Percentiles rank a stretch among this genome's conserved stretches.
Evolutionary conservation across 2,113 vertebrate species (phyloP).

Genomic region (Gobiocypris rarus): DNA sequence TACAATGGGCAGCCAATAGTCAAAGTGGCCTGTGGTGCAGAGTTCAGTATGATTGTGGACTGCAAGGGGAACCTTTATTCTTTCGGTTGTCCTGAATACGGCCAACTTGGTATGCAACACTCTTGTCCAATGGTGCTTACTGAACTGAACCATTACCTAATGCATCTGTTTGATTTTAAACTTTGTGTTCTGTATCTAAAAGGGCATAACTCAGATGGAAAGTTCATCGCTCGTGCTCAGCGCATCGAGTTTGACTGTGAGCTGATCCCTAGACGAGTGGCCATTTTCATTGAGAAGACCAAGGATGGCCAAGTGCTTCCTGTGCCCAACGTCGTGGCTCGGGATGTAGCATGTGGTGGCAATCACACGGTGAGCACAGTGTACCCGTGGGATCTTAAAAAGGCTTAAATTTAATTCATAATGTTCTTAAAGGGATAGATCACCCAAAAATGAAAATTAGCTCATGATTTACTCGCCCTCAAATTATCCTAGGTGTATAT

Average conservation of each 20-base stretch:
- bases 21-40: constrained; percentile 92
- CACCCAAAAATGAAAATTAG: too few species aligned
- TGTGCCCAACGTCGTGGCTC: constrained; percentile 92
- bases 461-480: too few species aligned
- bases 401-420: too few species aligned
- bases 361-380: constrained; percentile 86
- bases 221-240: constrained; percentile 95
- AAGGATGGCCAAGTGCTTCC: constrained; percentile 94
- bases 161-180: not conserved
- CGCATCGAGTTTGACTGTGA: constrained; percentile 97
- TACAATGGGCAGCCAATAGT: constrained; percentile 97
- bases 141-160: not conserved
- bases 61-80: constrained; percentile 98
- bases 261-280: constrained; percentile 89
- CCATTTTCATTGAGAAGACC: constrained; percentile 96
- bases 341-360: constrained; percentile 87
- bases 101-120: constrained; percentile 86
- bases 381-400: too few species aligned
- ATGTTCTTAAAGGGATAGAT: too few species aligned
- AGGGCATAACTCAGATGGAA: constrained; percentile 97
- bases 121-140: not conserved
- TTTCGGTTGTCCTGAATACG: constrained; percentile 94
- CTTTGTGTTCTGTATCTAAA: not conserved
- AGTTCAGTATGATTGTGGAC: constrained; percentile 98
- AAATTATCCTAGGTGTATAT: too few species aligned